Base-by-base conservation (phyloP, 2,797 vertebrate species). In the Falco cherrug region DNA sequence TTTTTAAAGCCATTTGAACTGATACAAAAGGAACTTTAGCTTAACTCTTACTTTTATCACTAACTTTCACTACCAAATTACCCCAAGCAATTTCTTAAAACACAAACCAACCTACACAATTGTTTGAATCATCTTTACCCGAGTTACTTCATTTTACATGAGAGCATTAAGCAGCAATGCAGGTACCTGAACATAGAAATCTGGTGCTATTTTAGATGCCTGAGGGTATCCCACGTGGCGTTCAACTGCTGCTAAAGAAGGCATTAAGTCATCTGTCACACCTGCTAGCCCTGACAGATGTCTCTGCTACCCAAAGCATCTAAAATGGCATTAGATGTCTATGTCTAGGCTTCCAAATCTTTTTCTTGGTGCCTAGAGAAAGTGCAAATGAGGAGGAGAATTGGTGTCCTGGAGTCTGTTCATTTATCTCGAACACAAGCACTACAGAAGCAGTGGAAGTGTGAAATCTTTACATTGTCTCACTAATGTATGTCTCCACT, bases 221-320 rank as follows among this genome's bases (percentile, higher is more conserved):
- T 13, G 41, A 71, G 84, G 91, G 64, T 69, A 91, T 89, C 78
- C 50, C 84, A 75, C 68, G 31, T 29, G 84, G 53, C 57, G 94
- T 92, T 89, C 87, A 92, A 16, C 48, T 41, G 57, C 82, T 92
- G 84, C 87, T 96, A 69, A 74, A 74, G 77, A 25, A 28, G 61
- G 94, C 84, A 85, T 95, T 93, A 92, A 96, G 79, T 80, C 70
- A 16, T 94, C 89, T 92, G 92, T 96, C 96, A 96, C 94, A 94
- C 78, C 82, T 85, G 79, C 75, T 89, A 91, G 94, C 43, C 87
- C 92, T 89, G 96, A 95, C 87, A 93, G 91, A 87, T 71, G 57
- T 87, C 82, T 92, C 73, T 75, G 94, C 95, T 97, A 80, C 75
- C 75, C 64, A 78, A 59, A 87, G 94, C 91, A 87, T 85, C 84